Percentiles rank a stretch among this genome's conserved stretches.
These are phyloP conservation scores for Chionodraco myersi DNA, from an alignment of 2,113 vertebrate genomes.

Conservation along the genomic window DNA sequence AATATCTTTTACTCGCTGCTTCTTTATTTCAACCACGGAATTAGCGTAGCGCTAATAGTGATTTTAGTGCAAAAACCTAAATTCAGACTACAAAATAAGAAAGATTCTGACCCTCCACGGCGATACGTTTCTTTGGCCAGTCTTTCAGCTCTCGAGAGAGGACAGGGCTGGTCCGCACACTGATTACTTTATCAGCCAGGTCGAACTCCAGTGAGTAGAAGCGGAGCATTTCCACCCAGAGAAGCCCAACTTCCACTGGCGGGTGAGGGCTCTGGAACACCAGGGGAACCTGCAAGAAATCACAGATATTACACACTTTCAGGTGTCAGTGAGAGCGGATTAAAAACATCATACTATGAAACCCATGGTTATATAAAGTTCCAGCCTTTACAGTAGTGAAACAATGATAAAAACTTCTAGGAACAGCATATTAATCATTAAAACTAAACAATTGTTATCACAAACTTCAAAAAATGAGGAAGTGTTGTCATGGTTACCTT, in stretches of 20 bases:
- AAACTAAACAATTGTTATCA: background rate
- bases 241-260: constrained; percentile 84
- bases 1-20: background rate
- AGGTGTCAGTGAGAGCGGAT: background rate
- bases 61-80: background rate
- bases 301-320: background rate
- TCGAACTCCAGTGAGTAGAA: constrained; percentile 94
- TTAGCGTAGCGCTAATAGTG: background rate
- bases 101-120: constrained; percentile 89
- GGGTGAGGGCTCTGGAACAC: constrained; percentile 80
- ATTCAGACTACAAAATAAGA: background rate
- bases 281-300: constrained; percentile 85
- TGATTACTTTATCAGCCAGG: constrained; percentile 90
- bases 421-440: background rate
- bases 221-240: constrained; percentile 94
- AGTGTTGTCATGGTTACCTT: constrained; percentile 78
- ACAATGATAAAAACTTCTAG: background rate
- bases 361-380: background rate
- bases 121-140: constrained; percentile 95
- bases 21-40: background rate
- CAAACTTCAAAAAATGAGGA: too few species aligned
- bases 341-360: background rate
- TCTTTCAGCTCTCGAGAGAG: constrained; percentile 92
- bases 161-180: constrained; percentile 87
- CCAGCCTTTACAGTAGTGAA: background rate